These are phyloP conservation scores for Oxycera nigricornis DNA, from an alignment of 2,888 invertebrate genomes.

Conservation along the genomic window DNA sequence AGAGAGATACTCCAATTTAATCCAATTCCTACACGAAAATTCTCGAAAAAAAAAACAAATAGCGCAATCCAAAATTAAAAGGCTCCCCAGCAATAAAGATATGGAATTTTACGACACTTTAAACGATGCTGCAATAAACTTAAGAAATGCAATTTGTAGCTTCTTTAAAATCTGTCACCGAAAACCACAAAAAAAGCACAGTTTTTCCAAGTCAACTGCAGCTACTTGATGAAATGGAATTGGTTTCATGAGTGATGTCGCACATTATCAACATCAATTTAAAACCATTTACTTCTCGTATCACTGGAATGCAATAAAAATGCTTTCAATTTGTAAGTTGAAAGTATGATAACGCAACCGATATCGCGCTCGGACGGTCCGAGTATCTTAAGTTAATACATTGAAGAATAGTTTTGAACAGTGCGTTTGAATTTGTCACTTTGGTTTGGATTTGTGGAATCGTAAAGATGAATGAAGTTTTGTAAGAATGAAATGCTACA, in stretches of 20 bases:
- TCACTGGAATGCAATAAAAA: constrained; percentile 21
- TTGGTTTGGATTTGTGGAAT: neutral
- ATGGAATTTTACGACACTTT: neutral
- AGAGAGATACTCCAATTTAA: too few species aligned
- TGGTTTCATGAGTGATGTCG: neutral
- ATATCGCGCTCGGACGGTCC: neutral
- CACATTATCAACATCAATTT: constrained; percentile 8
- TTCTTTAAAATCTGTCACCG: neutral
- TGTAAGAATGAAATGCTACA: too few species aligned
- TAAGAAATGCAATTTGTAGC: neutral
- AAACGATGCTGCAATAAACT: neutral
- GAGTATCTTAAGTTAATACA: neutral
- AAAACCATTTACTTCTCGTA: constrained; percentile 23
- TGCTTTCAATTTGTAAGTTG: constrained; percentile 4
- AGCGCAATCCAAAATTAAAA: neutral
- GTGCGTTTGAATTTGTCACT: too few species aligned
- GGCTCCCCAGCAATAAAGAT: neutral
- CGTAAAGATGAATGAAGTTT: too few species aligned
- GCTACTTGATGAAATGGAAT: constrained; percentile 11
- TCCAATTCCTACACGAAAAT: too few species aligned
- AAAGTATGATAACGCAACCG: neutral
- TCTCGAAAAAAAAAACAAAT: neutral
- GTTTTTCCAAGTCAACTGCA: neutral
- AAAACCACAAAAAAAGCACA: neutral
- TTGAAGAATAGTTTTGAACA: too few species aligned